Conservation (phyloP, 2,888 invertebrate genomes). For the Acrobasis consociella region DNA sequence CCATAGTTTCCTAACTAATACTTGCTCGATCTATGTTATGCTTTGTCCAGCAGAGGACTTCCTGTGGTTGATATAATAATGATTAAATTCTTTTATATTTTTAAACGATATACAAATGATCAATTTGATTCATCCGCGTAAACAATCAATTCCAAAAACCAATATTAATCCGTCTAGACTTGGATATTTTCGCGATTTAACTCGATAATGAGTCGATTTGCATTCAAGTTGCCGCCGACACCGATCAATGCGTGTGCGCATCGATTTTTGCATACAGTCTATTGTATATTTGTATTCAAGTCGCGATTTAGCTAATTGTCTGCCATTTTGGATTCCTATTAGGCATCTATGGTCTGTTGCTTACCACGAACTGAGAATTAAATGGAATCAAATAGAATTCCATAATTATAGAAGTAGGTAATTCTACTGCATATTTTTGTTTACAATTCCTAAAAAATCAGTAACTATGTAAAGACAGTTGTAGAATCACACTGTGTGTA, state of each 20-base stretch:
- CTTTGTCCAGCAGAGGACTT: too few species aligned
- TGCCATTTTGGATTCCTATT: conserved; percentile 56
- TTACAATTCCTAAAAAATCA: too few species aligned
- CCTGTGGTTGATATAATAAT: too few species aligned
- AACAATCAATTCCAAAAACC: conserved; percentile 1
- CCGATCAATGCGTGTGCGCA: conserved; percentile 48
- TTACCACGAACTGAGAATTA: background rate
- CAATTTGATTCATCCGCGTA: conserved; percentile 27
- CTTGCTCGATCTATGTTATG: too few species aligned
- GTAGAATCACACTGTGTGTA: too few species aligned
- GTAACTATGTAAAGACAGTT: too few species aligned
- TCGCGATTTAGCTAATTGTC: conserved; percentile 63
- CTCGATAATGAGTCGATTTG: conserved; percentile 34
- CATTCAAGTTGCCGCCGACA: conserved; percentile 37
- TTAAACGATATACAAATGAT: too few species aligned
- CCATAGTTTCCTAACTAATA: too few species aligned
- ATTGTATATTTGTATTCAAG: conserved; percentile 49
- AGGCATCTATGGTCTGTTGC: background rate
- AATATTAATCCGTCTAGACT: conserved; percentile 15
- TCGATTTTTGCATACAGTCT: conserved; percentile 64
- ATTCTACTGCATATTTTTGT: too few species aligned
- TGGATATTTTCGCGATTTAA: conserved; percentile 44
- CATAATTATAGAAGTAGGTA: too few species aligned
- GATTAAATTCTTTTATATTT: too few species aligned
- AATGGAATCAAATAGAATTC: background rate